Evolutionary conservation across 30 jellyfish, hydroid and myxozoan genomes (phyloP), one percentile per base, ranked within the genome.

Genomic region (Rhopilema esculentum): DNA sequence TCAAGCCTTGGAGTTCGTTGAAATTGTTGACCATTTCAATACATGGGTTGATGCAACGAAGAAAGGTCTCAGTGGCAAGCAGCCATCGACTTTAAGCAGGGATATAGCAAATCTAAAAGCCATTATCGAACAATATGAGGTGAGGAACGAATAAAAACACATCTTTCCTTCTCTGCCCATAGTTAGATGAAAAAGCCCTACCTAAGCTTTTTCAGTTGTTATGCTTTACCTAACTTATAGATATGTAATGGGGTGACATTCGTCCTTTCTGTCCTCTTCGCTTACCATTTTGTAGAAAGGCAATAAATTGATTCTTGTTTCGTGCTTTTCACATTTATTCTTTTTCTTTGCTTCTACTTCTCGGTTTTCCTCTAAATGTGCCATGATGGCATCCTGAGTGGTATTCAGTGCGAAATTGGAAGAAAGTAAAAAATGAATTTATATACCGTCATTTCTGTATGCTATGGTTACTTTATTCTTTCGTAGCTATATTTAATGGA

Each of bases 1-100:
- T 53, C 94, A 93, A 72, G 98, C 97, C 18, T 71, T 33, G 28
- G 96, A 93, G 66, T 93, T 93, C 32, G 52, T 82, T 0, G 66
- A 9, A 1, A 73, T 75, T 20, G 50, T 81, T 23, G 77, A 78
- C 25, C 89, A 84, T 53, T 69, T 84, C 32, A 40, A 67, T 29
- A 63, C 87, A 69, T 72, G 97, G 86, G 74, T 83, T 27, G 25
- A 28, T 16, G 67, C 50, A 20, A 72, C 86, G 40, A 89, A 50
- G 1, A 67, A 82, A 26, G 91, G 76, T 62, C 40, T 75, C 86
- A 92, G 83, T 17, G 70, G 83, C 26, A 82, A 52, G 86, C 72
- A 27, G 18, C 19, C 67, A 1, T 62, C 63, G 66, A 79, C 93
- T 0, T 26, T 84, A 20, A 79, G 66, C 0, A 66, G 75, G 49